These are phyloP conservation scores for Campopleginae sp. DNA, from an alignment of 2,888 invertebrate genomes.

Conservation along the genomic window DNA sequence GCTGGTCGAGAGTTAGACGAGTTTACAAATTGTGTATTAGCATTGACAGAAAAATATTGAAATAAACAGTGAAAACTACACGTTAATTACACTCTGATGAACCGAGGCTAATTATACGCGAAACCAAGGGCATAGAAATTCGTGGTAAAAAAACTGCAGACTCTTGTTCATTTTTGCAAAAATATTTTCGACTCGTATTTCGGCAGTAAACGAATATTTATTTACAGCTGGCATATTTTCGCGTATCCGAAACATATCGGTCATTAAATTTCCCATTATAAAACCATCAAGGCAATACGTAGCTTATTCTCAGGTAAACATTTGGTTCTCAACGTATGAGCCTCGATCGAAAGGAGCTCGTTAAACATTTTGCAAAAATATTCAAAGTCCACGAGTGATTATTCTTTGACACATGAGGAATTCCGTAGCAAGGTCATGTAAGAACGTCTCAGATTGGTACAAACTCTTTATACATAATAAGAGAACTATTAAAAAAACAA, in stretches of 20 bases:
- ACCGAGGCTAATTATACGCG: constrained; percentile 20
- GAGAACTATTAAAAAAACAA: constrained; percentile 58
- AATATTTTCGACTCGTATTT: constrained; percentile 35
- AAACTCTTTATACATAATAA: constrained; percentile 73
- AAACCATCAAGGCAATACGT: neutral
- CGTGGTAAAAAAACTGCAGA: constrained; percentile 1
- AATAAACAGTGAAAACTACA: constrained; percentile 16
- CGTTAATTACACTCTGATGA: constrained; percentile 34
- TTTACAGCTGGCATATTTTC: constrained; percentile 32
- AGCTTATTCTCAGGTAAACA: neutral
- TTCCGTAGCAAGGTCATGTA: constrained; percentile 66
- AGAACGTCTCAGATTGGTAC: constrained; percentile 74
- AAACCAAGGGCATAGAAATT: constrained; percentile 27
- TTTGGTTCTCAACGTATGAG: neutral
- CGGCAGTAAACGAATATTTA: constrained; percentile 4
- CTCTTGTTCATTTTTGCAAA: constrained; percentile 64
- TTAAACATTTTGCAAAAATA: constrained; percentile 5
- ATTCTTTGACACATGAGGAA: constrained; percentile 22
- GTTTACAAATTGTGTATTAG: constrained; percentile 52
- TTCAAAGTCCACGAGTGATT: constrained; percentile 68
- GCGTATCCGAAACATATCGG: constrained; percentile 47
- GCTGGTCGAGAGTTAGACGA: constrained; percentile 78
- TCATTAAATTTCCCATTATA: neutral
- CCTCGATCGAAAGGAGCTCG: neutral
- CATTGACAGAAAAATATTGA: constrained; percentile 43